A percentile compares a stretch with the other conserved stretches of the same genome.
These are phyloP conservation scores for Trypoxylon attenuatum DNA, from an alignment of 2,888 invertebrate species.

Conservation along the genomic window DNA sequence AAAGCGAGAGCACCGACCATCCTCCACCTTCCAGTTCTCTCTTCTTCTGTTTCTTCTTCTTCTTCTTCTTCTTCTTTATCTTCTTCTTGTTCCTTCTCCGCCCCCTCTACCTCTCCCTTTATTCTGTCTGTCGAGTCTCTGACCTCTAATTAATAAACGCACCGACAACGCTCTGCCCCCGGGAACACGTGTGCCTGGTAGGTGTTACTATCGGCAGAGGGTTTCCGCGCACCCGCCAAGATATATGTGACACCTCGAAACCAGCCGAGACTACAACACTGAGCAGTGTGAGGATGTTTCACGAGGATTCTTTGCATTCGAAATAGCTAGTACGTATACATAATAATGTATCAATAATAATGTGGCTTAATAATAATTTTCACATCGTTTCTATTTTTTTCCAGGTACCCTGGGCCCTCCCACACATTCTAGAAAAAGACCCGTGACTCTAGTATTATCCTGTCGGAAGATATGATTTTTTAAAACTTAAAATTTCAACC, in stretches of 20 bases:
- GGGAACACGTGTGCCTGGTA: slow-evolving; percentile 41
- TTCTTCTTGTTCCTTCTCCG: not conserved
- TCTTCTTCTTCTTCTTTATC: not conserved
- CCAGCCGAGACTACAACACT: slow-evolving; percentile 5
- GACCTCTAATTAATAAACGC: slow-evolving; percentile 69
- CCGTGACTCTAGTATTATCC: too few species aligned
- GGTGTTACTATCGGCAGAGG: slow-evolving; percentile 48
- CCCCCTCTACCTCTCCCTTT: not conserved
- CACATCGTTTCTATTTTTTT: too few species aligned
- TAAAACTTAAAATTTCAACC: too few species aligned
- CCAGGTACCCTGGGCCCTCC: too few species aligned
- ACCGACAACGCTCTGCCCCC: slow-evolving; percentile 58
- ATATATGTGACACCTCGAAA: slow-evolving; percentile 33
- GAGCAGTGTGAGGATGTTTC: not conserved
- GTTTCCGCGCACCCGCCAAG: slow-evolving; percentile 25
- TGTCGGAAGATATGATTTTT: too few species aligned
- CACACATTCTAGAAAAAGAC: too few species aligned
- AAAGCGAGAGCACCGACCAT: not conserved
- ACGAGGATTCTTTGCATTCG: slow-evolving; percentile 11
- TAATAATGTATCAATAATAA: too few species aligned
- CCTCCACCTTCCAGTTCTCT: not conserved
- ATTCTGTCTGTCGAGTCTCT: slow-evolving; percentile 10
- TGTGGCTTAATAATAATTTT: too few species aligned
- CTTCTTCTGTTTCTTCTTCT: not conserved
- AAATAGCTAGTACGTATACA: too few species aligned